A percentile compares a stretch with the other conserved stretches of the same genome.
Conservation (phyloP, 1,140 invertebrate species). For the Camponotus vicinus region DNA sequence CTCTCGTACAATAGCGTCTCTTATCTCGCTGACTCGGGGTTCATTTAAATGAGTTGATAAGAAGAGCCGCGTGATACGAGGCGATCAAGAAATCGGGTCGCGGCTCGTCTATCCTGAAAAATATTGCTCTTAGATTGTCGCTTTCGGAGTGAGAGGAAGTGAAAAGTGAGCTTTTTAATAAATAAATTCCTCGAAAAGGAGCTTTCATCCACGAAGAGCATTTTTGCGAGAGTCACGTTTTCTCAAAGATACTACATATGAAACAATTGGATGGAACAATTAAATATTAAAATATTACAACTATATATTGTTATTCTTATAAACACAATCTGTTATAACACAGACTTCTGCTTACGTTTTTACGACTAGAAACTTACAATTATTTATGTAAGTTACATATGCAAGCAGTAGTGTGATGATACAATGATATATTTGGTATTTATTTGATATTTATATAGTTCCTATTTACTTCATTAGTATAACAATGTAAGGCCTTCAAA, state of each 20-base stretch:
- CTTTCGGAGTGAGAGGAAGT: too few species aligned
- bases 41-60: slow-evolving; percentile 16
- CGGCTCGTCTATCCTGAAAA: not conserved
- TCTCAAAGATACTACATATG: not conserved
- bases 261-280: not conserved
- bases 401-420: not conserved
- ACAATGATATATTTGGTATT: not conserved
- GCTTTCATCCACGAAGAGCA: slow-evolving; percentile 1
- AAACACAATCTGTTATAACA: slow-evolving; percentile 43
- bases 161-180: not conserved
- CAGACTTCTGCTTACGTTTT: slow-evolving; percentile 39
- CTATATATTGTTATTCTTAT: slow-evolving; percentile 35
- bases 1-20: not conserved
- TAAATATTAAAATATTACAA: slow-evolving; percentile 55
- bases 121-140: not conserved
- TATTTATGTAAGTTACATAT: not conserved
- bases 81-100: slow-evolving; percentile 18
- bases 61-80: not conserved
- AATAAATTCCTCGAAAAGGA: not conserved
- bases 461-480: slow-evolving; percentile 16
- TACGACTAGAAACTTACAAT: slow-evolving; percentile 58
- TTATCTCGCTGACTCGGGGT: slow-evolving; percentile 3
- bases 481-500: slow-evolving; percentile 16
- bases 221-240: not conserved
- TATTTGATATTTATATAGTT: not conserved